Evolutionary conservation across 2,797 vertebrate genomes (phyloP).

Genomic region (Falco rusticolus): DNA sequence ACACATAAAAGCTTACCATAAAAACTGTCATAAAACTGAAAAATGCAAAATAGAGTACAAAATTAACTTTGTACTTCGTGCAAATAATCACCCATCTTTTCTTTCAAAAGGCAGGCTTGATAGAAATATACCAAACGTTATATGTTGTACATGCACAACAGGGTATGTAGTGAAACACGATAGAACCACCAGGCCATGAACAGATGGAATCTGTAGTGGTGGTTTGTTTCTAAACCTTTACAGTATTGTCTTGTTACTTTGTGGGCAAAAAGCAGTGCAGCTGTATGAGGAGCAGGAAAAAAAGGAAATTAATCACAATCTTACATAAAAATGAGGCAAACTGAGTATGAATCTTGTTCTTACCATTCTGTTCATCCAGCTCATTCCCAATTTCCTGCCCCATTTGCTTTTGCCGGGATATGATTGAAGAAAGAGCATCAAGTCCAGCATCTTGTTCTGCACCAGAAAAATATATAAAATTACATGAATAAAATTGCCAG

Average conservation of each 20-base stretch:
- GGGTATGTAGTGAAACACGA: rapidly evolving
- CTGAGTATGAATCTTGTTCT: slow-evolving; percentile 8
- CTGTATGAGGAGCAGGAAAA: not conserved
- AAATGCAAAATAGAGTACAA: not conserved
- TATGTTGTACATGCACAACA: rapidly evolving
- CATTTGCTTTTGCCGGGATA: slow-evolving; percentile 95
- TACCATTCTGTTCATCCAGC: slow-evolving; percentile 96
- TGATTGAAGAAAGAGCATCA: slow-evolving; percentile 91
- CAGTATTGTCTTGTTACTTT: not conserved
- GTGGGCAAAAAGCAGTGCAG: not conserved
- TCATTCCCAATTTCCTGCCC: slow-evolving; percentile 97
- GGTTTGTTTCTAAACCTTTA: not conserved
- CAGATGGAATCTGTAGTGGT: rapidly evolving
- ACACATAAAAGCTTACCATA: not conserved
- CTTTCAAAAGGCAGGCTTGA: not conserved
- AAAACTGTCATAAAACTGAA: not conserved
- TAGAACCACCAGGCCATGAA: not conserved
- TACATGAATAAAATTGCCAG: not conserved
- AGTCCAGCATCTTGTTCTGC: slow-evolving; percentile 94
- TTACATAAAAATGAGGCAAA: not conserved
- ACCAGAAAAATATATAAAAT: not conserved
- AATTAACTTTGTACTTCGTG: not conserved
- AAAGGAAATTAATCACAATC: rapidly evolving
- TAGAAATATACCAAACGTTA: not conserved
- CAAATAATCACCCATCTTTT: not conserved